These are phyloP conservation scores for Penaeus japonicus DNA, from an alignment of 1,140 invertebrate species.

Conservation along the genomic window DNA sequence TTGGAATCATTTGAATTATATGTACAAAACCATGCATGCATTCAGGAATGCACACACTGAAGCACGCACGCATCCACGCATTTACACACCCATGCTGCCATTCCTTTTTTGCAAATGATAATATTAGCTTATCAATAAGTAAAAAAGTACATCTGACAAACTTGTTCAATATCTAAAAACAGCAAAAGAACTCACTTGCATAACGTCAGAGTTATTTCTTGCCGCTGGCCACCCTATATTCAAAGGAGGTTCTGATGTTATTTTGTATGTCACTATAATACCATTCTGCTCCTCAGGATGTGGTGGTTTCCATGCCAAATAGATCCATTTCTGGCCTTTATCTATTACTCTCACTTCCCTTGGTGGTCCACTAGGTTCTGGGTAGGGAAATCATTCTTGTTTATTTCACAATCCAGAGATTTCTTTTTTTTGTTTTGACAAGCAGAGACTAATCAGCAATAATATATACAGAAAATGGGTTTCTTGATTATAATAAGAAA, in stretches of 20 bases:
- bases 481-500: too few relatives aligned
- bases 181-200: not conserved
- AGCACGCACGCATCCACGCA: too few relatives aligned
- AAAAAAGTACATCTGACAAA: not conserved
- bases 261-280: not conserved
- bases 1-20: too few relatives aligned
- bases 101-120: too few relatives aligned
- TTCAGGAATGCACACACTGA: too few relatives aligned
- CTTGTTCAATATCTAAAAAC: not conserved
- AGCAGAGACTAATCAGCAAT: too few relatives aligned
- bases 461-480: too few relatives aligned
- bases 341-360: not conserved
- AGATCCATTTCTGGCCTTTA: not conserved
- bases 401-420: too few relatives aligned
- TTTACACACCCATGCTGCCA: too few relatives aligned
- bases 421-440: too few relatives aligned
- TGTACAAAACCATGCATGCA: too few relatives aligned
- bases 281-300: conserved; percentile 2
- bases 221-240: not conserved
- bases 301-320: conserved; percentile 17
- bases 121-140: too few relatives aligned
- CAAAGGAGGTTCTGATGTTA: not conserved
- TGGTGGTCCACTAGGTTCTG: conserved; percentile 23
- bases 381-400: not conserved
- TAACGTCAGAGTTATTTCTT: not conserved